Percentiles rank a stretch among this genome's conserved stretches.
These are phyloP conservation scores for Argynnis bischoffii DNA, from an alignment of 2,888 invertebrate species.

Conservation along the genomic window DNA sequence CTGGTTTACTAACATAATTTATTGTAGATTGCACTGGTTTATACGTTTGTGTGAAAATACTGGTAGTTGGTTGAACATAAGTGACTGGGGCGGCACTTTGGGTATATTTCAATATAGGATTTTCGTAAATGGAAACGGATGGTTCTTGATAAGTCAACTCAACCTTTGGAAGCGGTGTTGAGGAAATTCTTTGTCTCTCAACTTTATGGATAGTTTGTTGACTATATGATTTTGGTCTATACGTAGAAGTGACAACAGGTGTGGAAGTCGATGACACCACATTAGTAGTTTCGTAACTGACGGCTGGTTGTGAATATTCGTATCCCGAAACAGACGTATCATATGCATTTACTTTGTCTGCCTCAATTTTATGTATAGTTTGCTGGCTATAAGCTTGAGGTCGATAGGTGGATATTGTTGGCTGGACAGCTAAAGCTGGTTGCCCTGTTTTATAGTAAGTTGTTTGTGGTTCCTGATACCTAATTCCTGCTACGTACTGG, in stretches of 20 bases:
- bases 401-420: constrained; percentile 48
- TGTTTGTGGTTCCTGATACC: constrained; percentile 62
- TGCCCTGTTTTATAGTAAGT: constrained; percentile 55
- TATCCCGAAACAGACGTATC: constrained; percentile 53
- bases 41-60: constrained; percentile 61
- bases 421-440: constrained; percentile 23
- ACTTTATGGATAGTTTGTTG: constrained; percentile 63
- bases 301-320: constrained; percentile 45
- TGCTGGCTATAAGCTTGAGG: constrained; percentile 66
- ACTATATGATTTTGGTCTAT: constrained; percentile 52
- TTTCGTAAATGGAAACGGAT: constrained; percentile 65
- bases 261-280: constrained; percentile 57
- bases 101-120: constrained; percentile 65
- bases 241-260: constrained; percentile 53
- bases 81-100: constrained; percentile 63
- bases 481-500: constrained; percentile 46
- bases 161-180: constrained; percentile 58
- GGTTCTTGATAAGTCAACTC: constrained; percentile 63
- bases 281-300: constrained; percentile 56
- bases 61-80: constrained; percentile 58
- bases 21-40: constrained; percentile 62
- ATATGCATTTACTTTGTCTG: constrained; percentile 51
- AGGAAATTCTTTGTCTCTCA: constrained; percentile 57
- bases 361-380: constrained; percentile 63
- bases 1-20: constrained; percentile 55